Evolutionary conservation across 37 sponge, comb jelly and placozoan genomes (phyloP), one percentile per base, ranked within the genome.

Genomic region (Ianthella basta): DNA sequence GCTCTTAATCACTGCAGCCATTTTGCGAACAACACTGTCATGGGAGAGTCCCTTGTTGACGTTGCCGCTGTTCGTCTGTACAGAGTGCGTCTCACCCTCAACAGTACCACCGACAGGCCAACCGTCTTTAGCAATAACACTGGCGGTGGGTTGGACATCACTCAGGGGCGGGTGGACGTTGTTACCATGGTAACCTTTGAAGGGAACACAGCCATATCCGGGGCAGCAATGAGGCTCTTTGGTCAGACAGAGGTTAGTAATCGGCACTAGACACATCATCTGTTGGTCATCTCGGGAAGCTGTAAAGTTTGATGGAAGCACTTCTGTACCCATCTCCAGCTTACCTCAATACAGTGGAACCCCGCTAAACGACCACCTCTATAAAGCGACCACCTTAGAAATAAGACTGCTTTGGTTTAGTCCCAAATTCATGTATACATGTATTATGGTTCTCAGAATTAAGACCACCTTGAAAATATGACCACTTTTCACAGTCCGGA

Each of bases 141-240:
- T 69, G 70, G 70, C 4, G 70, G 70, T 34, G 70, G 70, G 19
- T 15, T 69, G 70, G 70, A 69, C 35, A 35, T 69, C 35, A 69
- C 33, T 32, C 70, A 34, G 70, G 70, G 70, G 27, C 70, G 29
- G 70, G 70, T 69, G 33, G 27, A 18, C 1, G 70, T 69, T 16
- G 18, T 18, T n/a, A 33, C 35, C 34, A n/a, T 30, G 19, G 27
- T 69, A 35, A 35, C 29, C 35, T 69, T 69, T 35, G 34, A 30
- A 35, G 4, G 27, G 18, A 69, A 69, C 70, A 69, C 35, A 69
- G 70, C 70, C 34, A 69, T 69, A n/a, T 69, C 27, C 1, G 70
- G 70, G 4, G 70, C 35, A 30, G 70, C 35, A 30, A 69, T 69
- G 70, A 69, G 70, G 34, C 33, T 69, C 35, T 32, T 35, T 30